These are phyloP conservation scores for Romanogobio albipinnatus DNA, from an alignment of 2,113 vertebrate genomes.

Conservation along the genomic window DNA sequence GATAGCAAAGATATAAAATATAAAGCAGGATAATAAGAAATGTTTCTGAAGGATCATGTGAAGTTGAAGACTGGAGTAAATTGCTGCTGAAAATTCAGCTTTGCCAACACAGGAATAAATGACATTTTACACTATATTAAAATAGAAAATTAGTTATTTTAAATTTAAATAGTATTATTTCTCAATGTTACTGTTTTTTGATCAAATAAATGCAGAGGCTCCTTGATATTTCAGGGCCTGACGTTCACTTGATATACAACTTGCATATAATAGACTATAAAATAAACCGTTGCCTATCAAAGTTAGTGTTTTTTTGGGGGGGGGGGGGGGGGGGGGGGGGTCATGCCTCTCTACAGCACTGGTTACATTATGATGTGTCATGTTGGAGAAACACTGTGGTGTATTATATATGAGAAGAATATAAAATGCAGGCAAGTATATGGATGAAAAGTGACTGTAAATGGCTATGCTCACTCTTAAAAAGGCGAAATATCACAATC, in stretches of 20 bases:
- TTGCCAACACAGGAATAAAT: neutral
- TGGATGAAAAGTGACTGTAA: neutral
- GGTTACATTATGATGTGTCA: neutral
- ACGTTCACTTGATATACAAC: neutral
- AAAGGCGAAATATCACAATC: neutral
- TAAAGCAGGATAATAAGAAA: no score
- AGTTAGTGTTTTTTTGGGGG: neutral
- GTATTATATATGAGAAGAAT: neutral
- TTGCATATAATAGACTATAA: neutral
- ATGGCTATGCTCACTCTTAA: neutral
- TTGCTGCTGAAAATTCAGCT: neutral
- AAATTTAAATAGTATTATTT: no score
- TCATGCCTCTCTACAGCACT: neutral
- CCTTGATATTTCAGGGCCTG: neutral
- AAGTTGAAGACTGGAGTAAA: neutral
- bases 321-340: no score
- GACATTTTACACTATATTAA: no score
- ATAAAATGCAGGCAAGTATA: neutral
- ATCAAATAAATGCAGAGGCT: neutral
- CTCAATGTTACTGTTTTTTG: neutral
- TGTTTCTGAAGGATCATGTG: neutral
- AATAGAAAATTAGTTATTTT: no score
- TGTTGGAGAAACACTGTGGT: neutral
- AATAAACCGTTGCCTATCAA: neutral
- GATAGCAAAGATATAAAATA: constrained; percentile 28